These are phyloP conservation scores for Psococerastis gibbosa DNA, from an alignment of 2,888 invertebrate genomes.

Conservation along the genomic window DNA sequence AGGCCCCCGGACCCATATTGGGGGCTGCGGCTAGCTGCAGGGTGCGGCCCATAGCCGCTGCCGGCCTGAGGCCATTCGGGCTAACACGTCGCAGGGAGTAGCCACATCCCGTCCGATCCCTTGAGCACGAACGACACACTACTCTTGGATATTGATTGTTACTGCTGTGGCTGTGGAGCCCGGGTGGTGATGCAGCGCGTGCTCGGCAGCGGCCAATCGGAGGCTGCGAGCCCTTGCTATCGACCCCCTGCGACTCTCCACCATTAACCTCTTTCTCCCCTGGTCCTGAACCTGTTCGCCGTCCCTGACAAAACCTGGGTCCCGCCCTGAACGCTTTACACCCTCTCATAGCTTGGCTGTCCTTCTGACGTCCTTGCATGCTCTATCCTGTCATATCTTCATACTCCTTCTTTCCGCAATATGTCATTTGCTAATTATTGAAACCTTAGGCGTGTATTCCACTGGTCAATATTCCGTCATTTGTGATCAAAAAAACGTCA, in stretches of 20 bases:
- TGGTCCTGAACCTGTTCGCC: background rate
- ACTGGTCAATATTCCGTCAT: no score
- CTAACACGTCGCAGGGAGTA: background rate
- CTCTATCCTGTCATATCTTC: no score
- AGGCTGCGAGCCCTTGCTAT: background rate
- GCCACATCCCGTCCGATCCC: background rate
- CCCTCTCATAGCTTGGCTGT: background rate
- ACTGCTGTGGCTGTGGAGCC: background rate
- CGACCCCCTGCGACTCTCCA: background rate
- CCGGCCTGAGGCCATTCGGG: slow-evolving; percentile 8
- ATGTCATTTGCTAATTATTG: no score
- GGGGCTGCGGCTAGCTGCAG: slow-evolving; percentile 15
- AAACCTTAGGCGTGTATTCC: no score
- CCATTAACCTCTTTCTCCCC: slow-evolving; percentile 9
- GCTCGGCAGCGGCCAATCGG: background rate
- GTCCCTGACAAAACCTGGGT: background rate
- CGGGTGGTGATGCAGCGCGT: background rate
- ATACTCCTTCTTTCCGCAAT: no score
- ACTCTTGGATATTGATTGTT: background rate
- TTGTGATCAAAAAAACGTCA: no score
- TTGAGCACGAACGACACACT: background rate
- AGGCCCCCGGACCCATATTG: slow-evolving; percentile 13
- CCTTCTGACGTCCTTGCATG: no score
- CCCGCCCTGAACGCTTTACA: background rate
- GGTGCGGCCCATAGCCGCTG: slow-evolving; percentile 9